These are phyloP conservation scores for Sebastes oblongus DNA, from an alignment of 2,797 vertebrate genomes.

Conservation along the genomic window DNA sequence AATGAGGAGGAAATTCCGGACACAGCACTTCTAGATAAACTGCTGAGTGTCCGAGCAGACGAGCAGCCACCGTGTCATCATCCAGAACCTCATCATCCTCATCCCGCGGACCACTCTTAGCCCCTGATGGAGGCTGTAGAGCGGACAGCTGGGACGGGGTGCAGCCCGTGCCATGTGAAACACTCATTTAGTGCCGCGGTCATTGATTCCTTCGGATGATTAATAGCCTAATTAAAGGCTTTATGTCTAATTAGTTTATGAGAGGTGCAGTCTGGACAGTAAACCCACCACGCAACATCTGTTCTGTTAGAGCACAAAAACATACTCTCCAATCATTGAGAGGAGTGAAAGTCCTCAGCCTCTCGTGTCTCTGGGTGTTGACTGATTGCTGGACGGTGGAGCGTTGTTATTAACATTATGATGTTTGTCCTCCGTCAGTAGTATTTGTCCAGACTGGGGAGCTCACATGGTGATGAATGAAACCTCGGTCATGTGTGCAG, in stretches of 20 bases:
- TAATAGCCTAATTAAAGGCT: conserved; percentile 62
- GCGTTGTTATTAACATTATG: background rate
- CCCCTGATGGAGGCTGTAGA: conserved; percentile 3
- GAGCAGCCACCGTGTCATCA: background rate
- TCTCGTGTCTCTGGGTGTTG: background rate
- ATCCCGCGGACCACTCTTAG: background rate
- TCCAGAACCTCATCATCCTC: background rate
- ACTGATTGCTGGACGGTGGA: background rate
- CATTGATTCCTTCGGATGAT: conserved; percentile 52
- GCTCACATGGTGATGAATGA: background rate
- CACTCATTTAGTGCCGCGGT: conserved; percentile 9
- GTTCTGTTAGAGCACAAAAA: background rate
- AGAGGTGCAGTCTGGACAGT: conserved; percentile 40
- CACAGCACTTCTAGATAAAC: background rate
- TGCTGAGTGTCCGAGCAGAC: background rate
- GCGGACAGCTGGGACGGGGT: conserved; percentile 8
- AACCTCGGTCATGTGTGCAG: background rate
- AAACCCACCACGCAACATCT: conserved; percentile 31
- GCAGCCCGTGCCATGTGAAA: conserved; percentile 18
- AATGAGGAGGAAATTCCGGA: background rate
- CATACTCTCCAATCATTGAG: background rate
- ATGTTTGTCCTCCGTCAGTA: background rate
- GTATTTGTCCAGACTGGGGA: background rate
- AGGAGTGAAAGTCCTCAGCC: background rate
- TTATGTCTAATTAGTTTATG: conserved; percentile 59